phyloP scores from a whole-genome alignment of 2,797 vertebrate species.

The Parauchenoglanis punctatus region DNA sequence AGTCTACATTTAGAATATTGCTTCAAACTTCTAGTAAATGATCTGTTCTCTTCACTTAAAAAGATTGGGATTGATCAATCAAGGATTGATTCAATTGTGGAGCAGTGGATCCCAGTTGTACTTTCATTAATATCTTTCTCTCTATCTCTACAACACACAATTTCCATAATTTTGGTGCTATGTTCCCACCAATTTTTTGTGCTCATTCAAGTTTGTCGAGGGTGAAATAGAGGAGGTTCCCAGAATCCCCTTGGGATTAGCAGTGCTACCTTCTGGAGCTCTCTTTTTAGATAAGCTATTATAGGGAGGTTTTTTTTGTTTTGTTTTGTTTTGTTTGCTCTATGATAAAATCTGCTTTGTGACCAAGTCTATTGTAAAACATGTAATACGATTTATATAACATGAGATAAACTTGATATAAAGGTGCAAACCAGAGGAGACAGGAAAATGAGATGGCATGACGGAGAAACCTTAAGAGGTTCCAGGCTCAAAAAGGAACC shows the following conservation, averaged over 20 bases:
- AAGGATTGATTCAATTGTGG: not conserved
- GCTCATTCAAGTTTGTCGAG: not conserved
- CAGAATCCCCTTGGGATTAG: no score
- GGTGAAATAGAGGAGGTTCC: not conserved
- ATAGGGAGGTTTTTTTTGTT: not conserved
- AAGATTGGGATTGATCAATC: no score
- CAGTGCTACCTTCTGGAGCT: not conserved
- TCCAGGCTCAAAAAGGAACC: not conserved
- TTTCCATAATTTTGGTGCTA: not conserved
- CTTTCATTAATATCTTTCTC: not conserved
- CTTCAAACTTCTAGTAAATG: not conserved
- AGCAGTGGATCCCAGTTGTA: constrained; percentile 11
- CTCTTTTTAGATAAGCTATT: not conserved
- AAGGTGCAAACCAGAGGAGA: not conserved
- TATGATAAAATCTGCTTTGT: not conserved
- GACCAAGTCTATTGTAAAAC: not conserved
- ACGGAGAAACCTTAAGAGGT: not conserved
- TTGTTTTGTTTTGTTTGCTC: not conserved
- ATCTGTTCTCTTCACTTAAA: not conserved
- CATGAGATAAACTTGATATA: not conserved
- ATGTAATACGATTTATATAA: not conserved
- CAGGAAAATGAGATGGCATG: not conserved
- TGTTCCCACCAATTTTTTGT: not conserved
- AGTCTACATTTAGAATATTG: not conserved
- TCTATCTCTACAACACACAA: not conserved